Evolutionary conservation across 1,140 invertebrate species (phyloP), one percentile per base, ranked within the genome.

Genomic region (Macrocentrus cingulum): DNA sequence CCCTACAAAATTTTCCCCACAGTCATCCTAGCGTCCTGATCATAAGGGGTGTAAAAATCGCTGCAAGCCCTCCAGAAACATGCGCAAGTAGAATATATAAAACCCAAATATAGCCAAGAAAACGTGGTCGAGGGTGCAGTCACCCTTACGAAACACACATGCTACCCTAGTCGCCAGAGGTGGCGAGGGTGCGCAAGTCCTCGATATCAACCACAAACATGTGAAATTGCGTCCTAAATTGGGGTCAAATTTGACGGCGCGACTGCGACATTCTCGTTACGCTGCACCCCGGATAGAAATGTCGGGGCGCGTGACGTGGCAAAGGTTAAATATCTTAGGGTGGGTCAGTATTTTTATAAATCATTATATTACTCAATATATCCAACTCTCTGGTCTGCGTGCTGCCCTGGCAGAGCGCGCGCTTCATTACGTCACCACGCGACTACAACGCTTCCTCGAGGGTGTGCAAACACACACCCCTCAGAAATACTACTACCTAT

Each of bases 391-490:
- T 42, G 41, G 20, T 25, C 6, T 22, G 64, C 41, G 61, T 76
- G 63, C 57, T 71, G 29, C 53, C 74, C 73, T 74, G 65, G 48
- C 65, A 73, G 68, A 74, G 70, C 70, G 70, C 74, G 74, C 74
- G 72, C 74, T 76, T 71, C 65, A 67, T 79, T 77, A 74, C 74
- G 72, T 77, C 76, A 72, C 60, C 58, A 60, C 57, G 59, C 63
- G 63, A 13, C 9, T 29, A n/a, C 32, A 20, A 51, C 15, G 29
- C 4, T 8, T 2, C n/a, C 34, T 25, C 9, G 25, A 18, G 18
- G 32, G 13, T 50, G n/a, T n/a, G n/a, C n/a, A n/a, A n/a, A n/a
- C n/a, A n/a, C n/a, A n/a, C n/a, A n/a, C n/a, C n/a, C n/a, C n/a
- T n/a, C n/a, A n/a, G n/a, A n/a, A n/a, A n/a, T n/a, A n/a, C n/a